phyloP scores from a whole-genome alignment of 2,888 invertebrate genomes.

The Oxyteleia sp. region DNA sequence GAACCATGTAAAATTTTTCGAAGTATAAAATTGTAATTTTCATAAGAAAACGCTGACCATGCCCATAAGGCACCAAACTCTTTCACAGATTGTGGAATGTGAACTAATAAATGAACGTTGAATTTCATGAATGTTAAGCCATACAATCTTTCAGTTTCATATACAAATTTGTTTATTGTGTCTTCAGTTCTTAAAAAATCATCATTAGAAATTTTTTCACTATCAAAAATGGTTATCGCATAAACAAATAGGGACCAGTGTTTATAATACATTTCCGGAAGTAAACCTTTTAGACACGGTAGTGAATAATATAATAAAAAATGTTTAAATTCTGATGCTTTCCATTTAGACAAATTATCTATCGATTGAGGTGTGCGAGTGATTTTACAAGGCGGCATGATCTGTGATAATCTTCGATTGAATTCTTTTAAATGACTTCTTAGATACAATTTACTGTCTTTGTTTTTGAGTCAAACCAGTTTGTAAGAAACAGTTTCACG shows the following conservation, averaged over 20 bases:
- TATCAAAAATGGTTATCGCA: conserved; percentile 42
- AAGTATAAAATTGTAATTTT: conserved; percentile 47
- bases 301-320: conserved; percentile 71
- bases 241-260: conserved; percentile 59
- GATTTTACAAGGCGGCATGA: conserved; percentile 48
- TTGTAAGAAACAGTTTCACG: conserved; percentile 41
- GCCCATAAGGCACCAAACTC: conserved; percentile 65
- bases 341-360: conserved; percentile 32
- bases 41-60: conserved; percentile 65
- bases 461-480: conserved; percentile 47
- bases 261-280: conserved; percentile 45
- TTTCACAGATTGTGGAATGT: conserved; percentile 44
- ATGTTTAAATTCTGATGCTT: conserved; percentile 62
- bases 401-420: conserved; percentile 34
- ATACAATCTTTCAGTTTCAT: conserved; percentile 54
- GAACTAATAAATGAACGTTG: conserved; percentile 64
- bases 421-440: conserved; percentile 19
- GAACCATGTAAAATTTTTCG: conserved; percentile 41
- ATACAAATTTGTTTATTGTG: conserved; percentile 56
- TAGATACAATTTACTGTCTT: conserved; percentile 23
- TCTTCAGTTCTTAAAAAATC: conserved; percentile 35
- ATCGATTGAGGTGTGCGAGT: conserved; percentile 45
- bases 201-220: conserved; percentile 20
- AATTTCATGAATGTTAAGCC: conserved; percentile 48
- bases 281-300: conserved; percentile 46